Base-by-base conservation (phyloP, 2,113 vertebrate genomes). In the Laticauda laticaudata region DNA sequence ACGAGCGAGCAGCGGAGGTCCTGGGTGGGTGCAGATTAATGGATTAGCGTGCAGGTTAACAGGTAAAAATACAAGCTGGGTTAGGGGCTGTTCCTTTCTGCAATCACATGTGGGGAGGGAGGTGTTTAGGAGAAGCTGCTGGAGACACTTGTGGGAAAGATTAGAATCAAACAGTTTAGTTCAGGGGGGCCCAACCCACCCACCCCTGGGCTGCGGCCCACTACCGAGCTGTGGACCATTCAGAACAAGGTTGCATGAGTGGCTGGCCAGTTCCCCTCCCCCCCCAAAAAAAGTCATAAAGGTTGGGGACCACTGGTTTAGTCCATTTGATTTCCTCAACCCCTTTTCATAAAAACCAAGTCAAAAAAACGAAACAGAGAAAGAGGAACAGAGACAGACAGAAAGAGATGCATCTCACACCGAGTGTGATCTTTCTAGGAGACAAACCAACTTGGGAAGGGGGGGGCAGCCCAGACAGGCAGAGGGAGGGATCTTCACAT, bases 401-500 rank as follows among this genome's bases (percentile, higher is more conserved):
- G 94, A 95, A 96, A 95, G 96, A 34, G 34, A 61, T 1, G 59
- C 24, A 61, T 55, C 89, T 15, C 93, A 95, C 94, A 93, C 92
- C 90, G 92, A 86, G 95, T 56, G 95, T 97, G 92, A 93, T 56
- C 88, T 94, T 96, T 96, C 96, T 95, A 95, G 95, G 95, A 97
- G 94, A 96, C 96, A 95, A 96, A 96, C 91, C 90, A 0, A 97
- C 29, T n/a, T n/a, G 26, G 64, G 55, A 45, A 45, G 3, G 61
- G 26, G 64, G 64, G 21, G 10, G 24, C 20, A n/a, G 3, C 34
- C 57, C 55, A 95, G 48, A 91, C 92, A 92, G 94, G 91, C 93
- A 95, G 93, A 96, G 96, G 87, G 91, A 0, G 90, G 93, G 96
- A 90, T 94, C 96, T 97, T 99, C 98, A 99, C 99, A 99, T 99